Base-by-base conservation (phyloP, 2,888 invertebrate species). In the Dryobota labecula region DNA sequence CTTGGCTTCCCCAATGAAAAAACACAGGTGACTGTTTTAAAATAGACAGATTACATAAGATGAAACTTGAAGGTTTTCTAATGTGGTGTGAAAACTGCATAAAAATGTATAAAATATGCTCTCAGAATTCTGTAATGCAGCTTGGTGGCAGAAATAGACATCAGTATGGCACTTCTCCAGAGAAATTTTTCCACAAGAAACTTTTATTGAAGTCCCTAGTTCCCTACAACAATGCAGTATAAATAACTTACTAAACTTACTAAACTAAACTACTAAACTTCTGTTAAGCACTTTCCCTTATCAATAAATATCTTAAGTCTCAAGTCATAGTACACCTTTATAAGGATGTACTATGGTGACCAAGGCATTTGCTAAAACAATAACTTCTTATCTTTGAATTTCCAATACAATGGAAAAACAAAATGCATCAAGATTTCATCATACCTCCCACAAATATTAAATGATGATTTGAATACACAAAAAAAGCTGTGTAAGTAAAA, bases 11-110 rank as follows among this genome's bases (percentile, higher is more conserved):
- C 11, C 0, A 33, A 67, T 13, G 30, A 8, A 13, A 11, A 11
- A 15, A 45, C 4, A 64, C n/a, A 36, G 7, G 18, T 13, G 7
- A 9, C 18, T 4, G 20, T 38, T 53, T 53, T 36, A 43, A 45
- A 72, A 45, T 38, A 53, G n/a, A 24, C 33, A 56, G 18, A 67
- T 73, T 73, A 49, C n/a, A 30, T 76, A 73, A 36, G 75, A 56
- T 67, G 41, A 56, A 67, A 56, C 54, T 56, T 73, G 41, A 27
- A 67, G 38, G 41, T 49, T 76, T 76, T 57, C 36, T 43, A 18
- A 18, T 54, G 9, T 49, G 0, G 24, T 9, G 2, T 13, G 27
- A 54, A 6, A 71, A 30, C 2, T 20, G 7, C 9, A 2, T 7
- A 45, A 20, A 27, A 15, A 30, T 30, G 4, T 24, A 5, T 4